Percentiles rank a stretch among this genome's conserved stretches.
Evolutionary conservation across 2,797 vertebrate species (phyloP).

Genomic region (Rhinichthys osculus): DNA sequence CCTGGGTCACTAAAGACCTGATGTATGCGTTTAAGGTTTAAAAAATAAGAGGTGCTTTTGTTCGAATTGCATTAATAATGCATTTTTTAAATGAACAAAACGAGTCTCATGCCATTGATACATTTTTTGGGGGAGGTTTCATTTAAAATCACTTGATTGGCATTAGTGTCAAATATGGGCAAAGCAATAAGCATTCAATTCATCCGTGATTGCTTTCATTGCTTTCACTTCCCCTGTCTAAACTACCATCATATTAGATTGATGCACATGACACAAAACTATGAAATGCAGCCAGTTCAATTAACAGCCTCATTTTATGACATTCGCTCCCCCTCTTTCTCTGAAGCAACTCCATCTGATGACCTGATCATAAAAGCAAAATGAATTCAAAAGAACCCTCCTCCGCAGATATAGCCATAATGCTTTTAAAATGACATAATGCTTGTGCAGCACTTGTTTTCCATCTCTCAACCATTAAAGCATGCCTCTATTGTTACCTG

Average conservation of each 20-base stretch:
- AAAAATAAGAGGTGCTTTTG: neutral
- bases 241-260: conserved; percentile 30
- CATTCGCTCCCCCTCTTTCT: conserved; percentile 10
- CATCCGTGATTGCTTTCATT: conserved; percentile 20
- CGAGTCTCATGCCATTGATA: neutral
- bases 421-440: conserved; percentile 46
- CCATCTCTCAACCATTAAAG: conserved; percentile 43
- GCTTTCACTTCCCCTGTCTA: conserved; percentile 31
- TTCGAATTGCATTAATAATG: neutral
- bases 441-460: conserved; percentile 43
- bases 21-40: too few species aligned
- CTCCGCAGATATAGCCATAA: conserved; percentile 45
- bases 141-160: neutral
- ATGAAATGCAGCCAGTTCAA: conserved; percentile 37
- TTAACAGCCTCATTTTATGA: conserved; percentile 43
- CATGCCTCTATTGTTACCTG: conserved; percentile 53
- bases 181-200: conserved; percentile 23
- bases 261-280: conserved; percentile 31
- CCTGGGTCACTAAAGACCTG: too few species aligned
- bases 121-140: neutral
- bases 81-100: neutral
- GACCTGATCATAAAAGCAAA: conserved; percentile 56
- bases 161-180: conserved; percentile 25
- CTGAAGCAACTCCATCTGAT: conserved; percentile 50
- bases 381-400: conserved; percentile 49